Conservation (phyloP, 2,113 vertebrate genomes). For the Antechinus stuartii region DNA sequence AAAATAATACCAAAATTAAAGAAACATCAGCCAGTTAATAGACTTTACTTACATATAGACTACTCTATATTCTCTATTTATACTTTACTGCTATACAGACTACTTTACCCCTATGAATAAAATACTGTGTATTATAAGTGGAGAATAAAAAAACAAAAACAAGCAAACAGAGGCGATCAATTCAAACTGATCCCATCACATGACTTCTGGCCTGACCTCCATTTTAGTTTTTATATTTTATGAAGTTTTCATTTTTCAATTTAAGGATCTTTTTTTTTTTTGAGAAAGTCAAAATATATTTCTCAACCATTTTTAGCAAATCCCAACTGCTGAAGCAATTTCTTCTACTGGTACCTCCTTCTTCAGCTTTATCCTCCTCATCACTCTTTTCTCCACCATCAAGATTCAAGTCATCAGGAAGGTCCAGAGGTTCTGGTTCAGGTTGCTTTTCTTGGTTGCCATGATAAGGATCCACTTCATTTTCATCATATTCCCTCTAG, state of each 20-base stretch:
- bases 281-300: background rate
- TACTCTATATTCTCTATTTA: background rate
- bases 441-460: constrained; percentile 90
- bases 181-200: background rate
- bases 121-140: background rate
- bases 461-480: constrained; percentile 95
- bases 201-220: background rate
- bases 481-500: constrained; percentile 96
- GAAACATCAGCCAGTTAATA: background rate
- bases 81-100: background rate
- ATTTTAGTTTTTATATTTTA: background rate
- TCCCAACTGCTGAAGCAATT: background rate
- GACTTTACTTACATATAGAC: background rate
- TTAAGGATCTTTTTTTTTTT: background rate
- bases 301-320: background rate
- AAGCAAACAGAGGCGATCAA: background rate
- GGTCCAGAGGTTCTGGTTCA: constrained; percentile 92
- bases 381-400: constrained; percentile 87
- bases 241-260: constrained; percentile 9
- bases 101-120: background rate
- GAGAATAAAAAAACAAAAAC: background rate
- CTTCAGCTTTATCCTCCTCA: constrained; percentile 86
- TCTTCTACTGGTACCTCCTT: constrained; percentile 81
- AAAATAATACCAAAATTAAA: background rate
- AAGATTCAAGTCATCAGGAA: constrained; percentile 94